A percentile compares a stretch with the other conserved stretches of the same genome.
Conservation (phyloP, 2,113 vertebrate species). For the Brachyhypopomus occidentalis region DNA sequence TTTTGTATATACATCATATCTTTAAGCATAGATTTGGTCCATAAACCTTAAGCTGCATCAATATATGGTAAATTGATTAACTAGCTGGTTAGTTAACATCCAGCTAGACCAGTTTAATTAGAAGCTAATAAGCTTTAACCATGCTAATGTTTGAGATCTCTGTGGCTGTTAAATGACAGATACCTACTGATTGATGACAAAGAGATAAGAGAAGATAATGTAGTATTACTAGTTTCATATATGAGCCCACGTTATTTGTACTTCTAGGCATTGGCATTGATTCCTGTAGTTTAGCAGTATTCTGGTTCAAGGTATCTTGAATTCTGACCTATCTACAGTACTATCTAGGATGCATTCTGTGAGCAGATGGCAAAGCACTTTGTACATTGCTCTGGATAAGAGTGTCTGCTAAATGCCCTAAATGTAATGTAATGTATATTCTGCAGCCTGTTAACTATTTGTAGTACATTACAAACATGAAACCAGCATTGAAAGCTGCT, state of each 20-base stretch:
- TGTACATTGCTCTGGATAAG: no score
- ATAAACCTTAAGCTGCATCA: neutral
- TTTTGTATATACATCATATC: neutral
- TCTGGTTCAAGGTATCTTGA: no score
- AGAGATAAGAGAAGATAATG: neutral
- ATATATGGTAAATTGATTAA: neutral
- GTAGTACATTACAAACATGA: neutral
- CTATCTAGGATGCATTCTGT: no score
- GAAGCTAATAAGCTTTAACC: neutral
- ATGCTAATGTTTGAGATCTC: neutral
- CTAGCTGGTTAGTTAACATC: constrained; percentile 23
- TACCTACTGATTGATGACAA: neutral
- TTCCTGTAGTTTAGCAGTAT: no score
- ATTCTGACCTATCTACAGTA: no score
- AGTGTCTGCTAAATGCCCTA: no score
- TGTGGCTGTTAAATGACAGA: neutral
- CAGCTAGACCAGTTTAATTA: neutral
- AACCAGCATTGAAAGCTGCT: neutral
- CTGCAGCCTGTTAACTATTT: neutral
- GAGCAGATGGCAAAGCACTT: no score
- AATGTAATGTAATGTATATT: neutral
- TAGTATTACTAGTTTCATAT: no score
- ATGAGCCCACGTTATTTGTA: no score
- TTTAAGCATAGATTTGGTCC: neutral
- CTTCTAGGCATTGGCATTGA: no score